A percentile compares a stretch with the other conserved stretches of the same genome.
Evolutionary conservation across 30 jellyfish, hydroid and myxozoan species (phyloP).

Genomic region (Hydra vulgaris): DNA sequence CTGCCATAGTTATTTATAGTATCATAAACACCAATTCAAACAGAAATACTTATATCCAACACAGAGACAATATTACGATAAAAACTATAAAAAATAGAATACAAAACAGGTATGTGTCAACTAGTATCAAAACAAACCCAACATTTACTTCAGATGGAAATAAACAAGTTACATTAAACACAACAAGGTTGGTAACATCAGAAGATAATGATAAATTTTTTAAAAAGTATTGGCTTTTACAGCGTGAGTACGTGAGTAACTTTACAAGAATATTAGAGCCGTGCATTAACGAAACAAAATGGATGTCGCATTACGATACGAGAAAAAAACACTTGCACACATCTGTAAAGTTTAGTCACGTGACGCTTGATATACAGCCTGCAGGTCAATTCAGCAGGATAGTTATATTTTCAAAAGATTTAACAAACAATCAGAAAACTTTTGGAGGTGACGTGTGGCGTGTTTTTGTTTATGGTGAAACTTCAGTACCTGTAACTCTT

Average conservation of each 20-base stretch:
- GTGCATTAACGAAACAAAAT: conserved; percentile 37
- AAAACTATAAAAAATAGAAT: neutral
- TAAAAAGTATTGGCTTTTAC: conserved; percentile 55
- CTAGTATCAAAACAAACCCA: neutral
- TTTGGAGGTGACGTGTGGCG: conserved; percentile 91
- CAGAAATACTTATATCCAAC: neutral
- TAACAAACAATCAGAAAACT: conserved; percentile 39
- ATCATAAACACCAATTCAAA: neutral
- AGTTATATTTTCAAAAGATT: conserved; percentile 42
- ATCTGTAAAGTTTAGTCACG: conserved; percentile 41
- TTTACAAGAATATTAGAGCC: conserved; percentile 48
- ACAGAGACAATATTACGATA: neutral
- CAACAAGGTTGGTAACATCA: neutral
- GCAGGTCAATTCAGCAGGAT: conserved; percentile 85
- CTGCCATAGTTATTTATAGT: neutral
- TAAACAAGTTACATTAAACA: neutral
- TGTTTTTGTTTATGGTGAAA: conserved; percentile 57
- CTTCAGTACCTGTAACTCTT: conserved; percentile 74
- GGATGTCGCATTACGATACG: conserved; percentile 51
- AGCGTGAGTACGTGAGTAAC: conserved; percentile 45
- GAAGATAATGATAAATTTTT: conserved; percentile 18
- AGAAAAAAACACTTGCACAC: conserved; percentile 44
- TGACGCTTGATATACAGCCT: conserved; percentile 45
- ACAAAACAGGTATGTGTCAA: neutral
- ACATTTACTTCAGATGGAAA: neutral